Evolutionary conservation across 2,888 invertebrate genomes (phyloP).

Genomic region (Drosophila infuscata): DNA sequence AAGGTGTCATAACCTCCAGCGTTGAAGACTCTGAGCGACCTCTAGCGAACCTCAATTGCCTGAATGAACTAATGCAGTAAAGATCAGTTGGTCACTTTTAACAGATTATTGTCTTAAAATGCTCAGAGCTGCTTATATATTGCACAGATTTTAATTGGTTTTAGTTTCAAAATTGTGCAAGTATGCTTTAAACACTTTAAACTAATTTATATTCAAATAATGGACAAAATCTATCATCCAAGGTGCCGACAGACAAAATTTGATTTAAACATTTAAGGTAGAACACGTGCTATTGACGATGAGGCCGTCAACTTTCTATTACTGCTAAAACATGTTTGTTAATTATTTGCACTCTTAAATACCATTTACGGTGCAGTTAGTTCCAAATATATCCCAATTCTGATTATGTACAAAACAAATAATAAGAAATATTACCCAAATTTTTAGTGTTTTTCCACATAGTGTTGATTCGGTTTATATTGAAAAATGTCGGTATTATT

Average conservation of each 20-base stretch:
- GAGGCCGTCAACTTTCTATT: not conserved
- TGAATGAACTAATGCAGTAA: conserved; percentile 11
- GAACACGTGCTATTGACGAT: not conserved
- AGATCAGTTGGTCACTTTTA: not conserved
- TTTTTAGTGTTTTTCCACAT: not conserved
- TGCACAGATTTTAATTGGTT: no score
- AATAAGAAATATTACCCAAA: not conserved
- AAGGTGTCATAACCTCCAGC: conserved; percentile 1
- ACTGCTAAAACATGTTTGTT: not conserved
- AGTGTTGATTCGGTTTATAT: no score
- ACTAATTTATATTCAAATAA: not conserved
- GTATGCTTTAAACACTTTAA: not conserved
- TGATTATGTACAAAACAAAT: not conserved
- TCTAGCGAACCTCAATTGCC: not conserved
- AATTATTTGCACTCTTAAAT: not conserved
- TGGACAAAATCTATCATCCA: not conserved
- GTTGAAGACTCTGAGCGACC: conserved; percentile 12
- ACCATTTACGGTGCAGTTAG: not conserved
- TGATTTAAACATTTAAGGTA: not conserved
- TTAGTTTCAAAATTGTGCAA: not conserved
- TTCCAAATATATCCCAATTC: not conserved
- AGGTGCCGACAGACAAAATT: not conserved
- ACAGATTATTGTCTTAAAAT: not conserved
- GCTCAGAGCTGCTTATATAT: no score
- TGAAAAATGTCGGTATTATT: no score